Conservation (phyloP, 2,888 invertebrate species). For the Heteropelma amictum region DNA sequence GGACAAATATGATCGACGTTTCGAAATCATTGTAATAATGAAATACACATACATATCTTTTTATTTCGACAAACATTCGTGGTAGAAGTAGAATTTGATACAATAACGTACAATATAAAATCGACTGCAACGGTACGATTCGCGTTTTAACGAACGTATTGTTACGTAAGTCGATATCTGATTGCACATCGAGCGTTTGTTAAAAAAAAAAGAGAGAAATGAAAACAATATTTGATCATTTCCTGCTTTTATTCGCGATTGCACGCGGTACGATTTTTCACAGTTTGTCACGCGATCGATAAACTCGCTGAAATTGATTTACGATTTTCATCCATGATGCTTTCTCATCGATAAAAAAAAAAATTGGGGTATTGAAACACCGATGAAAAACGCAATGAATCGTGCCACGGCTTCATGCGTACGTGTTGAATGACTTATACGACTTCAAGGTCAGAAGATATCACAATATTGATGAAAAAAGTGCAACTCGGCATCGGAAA, state of each 20-base stretch:
- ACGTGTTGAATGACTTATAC: no score
- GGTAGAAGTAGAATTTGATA: background rate
- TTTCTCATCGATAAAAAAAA: background rate
- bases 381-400: background rate
- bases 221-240: background rate
- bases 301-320: background rate
- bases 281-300: background rate
- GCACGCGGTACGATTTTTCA: background rate
- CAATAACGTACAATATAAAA: background rate
- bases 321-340: background rate
- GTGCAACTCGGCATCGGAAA: no score
- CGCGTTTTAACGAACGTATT: conserved; percentile 14
- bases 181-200: background rate
- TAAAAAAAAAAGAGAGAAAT: background rate
- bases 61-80: background rate
- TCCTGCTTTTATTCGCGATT: background rate
- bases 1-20: background rate
- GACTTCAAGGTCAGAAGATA: no score
- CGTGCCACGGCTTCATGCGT: no score
- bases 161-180: conserved; percentile 28
- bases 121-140: background rate
- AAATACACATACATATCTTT: no score
- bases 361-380: background rate
- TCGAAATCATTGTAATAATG: background rate
- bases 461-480: no score